Percentiles rank a stretch among this genome's conserved stretches.
Evolutionary conservation across 2,113 vertebrate genomes (phyloP).

Genomic region (Ia io): DNA sequence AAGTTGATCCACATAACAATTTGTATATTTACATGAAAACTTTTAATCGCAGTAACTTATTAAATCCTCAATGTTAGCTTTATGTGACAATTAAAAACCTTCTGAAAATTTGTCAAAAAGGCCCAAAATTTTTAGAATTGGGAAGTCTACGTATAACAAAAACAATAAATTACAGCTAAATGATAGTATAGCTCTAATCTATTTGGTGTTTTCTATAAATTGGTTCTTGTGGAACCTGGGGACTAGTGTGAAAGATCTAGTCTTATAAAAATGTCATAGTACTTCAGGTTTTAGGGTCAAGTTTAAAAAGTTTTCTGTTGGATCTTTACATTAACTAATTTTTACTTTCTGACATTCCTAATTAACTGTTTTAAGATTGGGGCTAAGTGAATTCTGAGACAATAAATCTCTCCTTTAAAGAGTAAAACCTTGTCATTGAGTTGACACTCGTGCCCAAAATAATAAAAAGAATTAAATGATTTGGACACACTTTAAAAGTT

Average conservation of each 20-base stretch:
- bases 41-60: background rate
- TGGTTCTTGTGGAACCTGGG: background rate
- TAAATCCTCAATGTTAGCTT: background rate
- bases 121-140: background rate
- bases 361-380: background rate
- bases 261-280: background rate
- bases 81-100: background rate
- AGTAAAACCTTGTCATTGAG: background rate
- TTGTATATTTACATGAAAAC: background rate
- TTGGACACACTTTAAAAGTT: background rate
- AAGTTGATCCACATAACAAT: background rate
- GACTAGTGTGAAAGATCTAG: background rate
- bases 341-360: background rate
- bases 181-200: background rate
- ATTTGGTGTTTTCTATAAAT: background rate
- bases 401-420: conserved; percentile 2
- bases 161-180: background rate
- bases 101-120: background rate
- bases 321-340: background rate
- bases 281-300: background rate
- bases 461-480: background rate
- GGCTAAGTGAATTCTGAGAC: background rate
- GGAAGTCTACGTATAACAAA: background rate
- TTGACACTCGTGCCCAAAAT: background rate
- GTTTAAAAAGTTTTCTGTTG: background rate